Base-by-base conservation (phyloP, 2,113 vertebrate genomes). In the Lycaon pictus region DNA sequence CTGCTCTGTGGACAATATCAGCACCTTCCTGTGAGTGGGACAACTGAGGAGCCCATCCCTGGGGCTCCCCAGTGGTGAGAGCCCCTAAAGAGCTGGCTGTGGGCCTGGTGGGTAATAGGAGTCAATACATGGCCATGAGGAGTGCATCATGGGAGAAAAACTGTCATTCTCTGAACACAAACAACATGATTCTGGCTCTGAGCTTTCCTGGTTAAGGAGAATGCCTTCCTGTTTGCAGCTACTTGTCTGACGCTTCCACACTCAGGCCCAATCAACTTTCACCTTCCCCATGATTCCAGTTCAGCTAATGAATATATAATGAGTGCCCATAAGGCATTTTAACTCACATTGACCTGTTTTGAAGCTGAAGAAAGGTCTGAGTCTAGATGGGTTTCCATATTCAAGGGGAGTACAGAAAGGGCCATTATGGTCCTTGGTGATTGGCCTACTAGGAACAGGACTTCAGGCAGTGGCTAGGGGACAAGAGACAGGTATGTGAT, bases 71-170 rank as follows among this genome's bases (percentile, higher is more conserved):
- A 99, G 97, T 99, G 99, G 55, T 99, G 99, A 0, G 99, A 99
- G 95, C 99, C 99, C 98, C 99, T 99, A 79, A 99, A 99, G 80
- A 99, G 98, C 0, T 81, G 16, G 65, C 98, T 99, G n/a, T 99
- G 99, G 76, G 98, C 98, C 95, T 98, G 98, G 83, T 99, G 99
- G 0, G 23, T 65, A 81, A 99, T 0, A 98, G 96, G 65, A 98
- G 98, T 96, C 98, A 99, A 60, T 98, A 98, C 37, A 98, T 98
- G 11, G 98, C 95, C 92, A 98, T 98, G 71, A 99, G 94, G 48
- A 99, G 98, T 96, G 99, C 96, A 85, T 99, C 98, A 0, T 99
- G 99, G 97, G 99, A 99, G 56, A 99, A 98, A 98, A 99, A 99
- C 35, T 11, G 13, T 10, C 53, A 19, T 69, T 58, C 48, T 82